Evolutionary conservation across 1,140 invertebrate genomes (phyloP).

Genomic region (Wasmannia auropunctata): DNA sequence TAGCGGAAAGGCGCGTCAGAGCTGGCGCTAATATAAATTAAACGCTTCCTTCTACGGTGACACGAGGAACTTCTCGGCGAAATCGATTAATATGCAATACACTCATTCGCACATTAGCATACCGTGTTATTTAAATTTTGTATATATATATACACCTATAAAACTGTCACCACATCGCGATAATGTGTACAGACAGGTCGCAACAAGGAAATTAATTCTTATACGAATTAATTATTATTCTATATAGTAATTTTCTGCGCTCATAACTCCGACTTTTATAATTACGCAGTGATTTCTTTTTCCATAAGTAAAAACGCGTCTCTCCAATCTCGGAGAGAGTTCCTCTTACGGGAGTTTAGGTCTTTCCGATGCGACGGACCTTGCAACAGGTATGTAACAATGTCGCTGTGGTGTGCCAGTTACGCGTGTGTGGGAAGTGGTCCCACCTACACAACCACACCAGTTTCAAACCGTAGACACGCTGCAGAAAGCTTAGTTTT

Average conservation of each 20-base stretch:
- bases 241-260: not conserved
- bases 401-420: constrained; percentile 41
- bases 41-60: constrained; percentile 52
- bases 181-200: not conserved
- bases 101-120: constrained; percentile 14
- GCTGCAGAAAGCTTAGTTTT: constrained; percentile 19
- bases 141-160: not conserved
- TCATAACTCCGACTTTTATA: not conserved
- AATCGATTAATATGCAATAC: constrained; percentile 33
- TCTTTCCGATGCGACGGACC: constrained; percentile 14
- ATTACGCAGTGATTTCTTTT: too few species aligned
- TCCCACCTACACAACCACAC: constrained; percentile 74
- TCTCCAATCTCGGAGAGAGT: not conserved
- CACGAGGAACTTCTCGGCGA: constrained; percentile 16
- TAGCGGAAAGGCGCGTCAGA: constrained; percentile 38
- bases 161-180: not conserved
- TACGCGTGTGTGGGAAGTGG: constrained; percentile 74
- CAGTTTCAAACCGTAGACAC: constrained; percentile 35
- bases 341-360: constrained; percentile 1
- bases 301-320: not conserved
- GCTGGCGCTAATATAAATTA: constrained; percentile 53
- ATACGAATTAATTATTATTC: too few species aligned
- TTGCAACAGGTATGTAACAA: constrained; percentile 51
- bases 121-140: not conserved
- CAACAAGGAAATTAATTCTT: too few species aligned